These are phyloP conservation scores for Troides helena DNA, from an alignment of 2,888 invertebrate genomes.

Conservation along the genomic window DNA sequence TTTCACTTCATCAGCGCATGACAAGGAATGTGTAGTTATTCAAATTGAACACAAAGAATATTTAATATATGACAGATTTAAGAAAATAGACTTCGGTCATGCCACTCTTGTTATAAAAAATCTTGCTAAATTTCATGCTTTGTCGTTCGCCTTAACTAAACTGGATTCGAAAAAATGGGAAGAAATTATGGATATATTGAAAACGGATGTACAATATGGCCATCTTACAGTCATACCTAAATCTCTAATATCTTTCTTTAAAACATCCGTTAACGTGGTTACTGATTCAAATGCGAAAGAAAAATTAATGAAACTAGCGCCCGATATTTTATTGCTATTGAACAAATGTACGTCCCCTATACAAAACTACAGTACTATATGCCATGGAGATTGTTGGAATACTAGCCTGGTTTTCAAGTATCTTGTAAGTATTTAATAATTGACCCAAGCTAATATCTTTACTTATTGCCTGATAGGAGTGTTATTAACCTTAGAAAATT, in stretches of 20 bases:
- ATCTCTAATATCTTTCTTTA: conserved; percentile 51
- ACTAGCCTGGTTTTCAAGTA: conserved; percentile 59
- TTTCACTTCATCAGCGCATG: conserved; percentile 46
- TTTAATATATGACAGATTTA: conserved; percentile 47
- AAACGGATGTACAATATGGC: conserved; percentile 55
- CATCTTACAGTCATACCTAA: conserved; percentile 47
- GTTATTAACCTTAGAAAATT: too few relatives aligned
- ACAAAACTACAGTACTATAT: conserved; percentile 48
- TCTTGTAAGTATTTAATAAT: conserved; percentile 43
- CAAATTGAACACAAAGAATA: conserved; percentile 38
- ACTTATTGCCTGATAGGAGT: not conserved
- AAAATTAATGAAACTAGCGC: conserved; percentile 46
- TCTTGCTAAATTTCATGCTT: conserved; percentile 61
- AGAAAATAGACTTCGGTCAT: conserved; percentile 48
- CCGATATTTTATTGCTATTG: conserved; percentile 49
- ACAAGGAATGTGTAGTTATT: conserved; percentile 54
- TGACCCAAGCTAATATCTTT: not conserved
- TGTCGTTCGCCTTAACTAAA: conserved; percentile 53
- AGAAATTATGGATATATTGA: conserved; percentile 45
- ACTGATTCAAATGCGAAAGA: conserved; percentile 43
- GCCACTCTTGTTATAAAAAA: conserved; percentile 54
- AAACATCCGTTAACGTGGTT: conserved; percentile 54
- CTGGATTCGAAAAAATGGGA: conserved; percentile 47
- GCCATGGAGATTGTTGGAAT: conserved; percentile 68
- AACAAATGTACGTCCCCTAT: conserved; percentile 50